Evolutionary conservation across 2,888 invertebrate species (phyloP).

Genomic region (Drosophila dives): DNA sequence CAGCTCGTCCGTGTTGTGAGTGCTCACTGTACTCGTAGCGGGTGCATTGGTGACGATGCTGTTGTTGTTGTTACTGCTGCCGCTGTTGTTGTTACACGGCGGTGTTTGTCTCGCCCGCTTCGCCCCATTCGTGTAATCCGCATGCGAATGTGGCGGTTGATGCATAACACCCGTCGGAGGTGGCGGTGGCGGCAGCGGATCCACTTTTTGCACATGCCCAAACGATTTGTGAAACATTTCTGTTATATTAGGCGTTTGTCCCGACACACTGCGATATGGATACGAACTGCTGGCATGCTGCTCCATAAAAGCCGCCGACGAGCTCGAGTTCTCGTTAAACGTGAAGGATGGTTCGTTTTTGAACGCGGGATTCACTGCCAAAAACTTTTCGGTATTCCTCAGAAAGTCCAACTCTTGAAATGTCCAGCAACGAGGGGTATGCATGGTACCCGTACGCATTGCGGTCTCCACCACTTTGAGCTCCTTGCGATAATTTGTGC

Average conservation of each 20-base stretch:
- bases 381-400: constrained; percentile 81
- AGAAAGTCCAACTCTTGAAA: constrained; percentile 82
- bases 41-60: constrained; percentile 20
- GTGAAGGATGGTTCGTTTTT: constrained; percentile 66
- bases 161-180: constrained; percentile 33
- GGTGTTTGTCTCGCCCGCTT: constrained; percentile 60
- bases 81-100: constrained; percentile 33
- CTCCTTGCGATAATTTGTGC: constrained; percentile 83
- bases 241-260: constrained; percentile 75
- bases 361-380: constrained; percentile 78
- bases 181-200: constrained; percentile 60
- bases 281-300: constrained; percentile 51
- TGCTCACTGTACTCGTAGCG: constrained; percentile 29
- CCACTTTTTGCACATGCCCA: constrained; percentile 69
- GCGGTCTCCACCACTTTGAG: constrained; percentile 81
- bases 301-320: constrained; percentile 72
- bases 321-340: constrained; percentile 75
- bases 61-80: constrained; percentile 6
- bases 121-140: constrained; percentile 39
- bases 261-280: constrained; percentile 45
- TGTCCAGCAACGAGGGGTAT: constrained; percentile 82
- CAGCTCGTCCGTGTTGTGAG: constrained; percentile 76
- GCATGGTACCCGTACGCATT: constrained; percentile 73
- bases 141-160: constrained; percentile 33
- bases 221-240: constrained; percentile 83